Evolutionary conservation across 2,888 invertebrate species (phyloP).

Genomic region (Andricus curvator): DNA sequence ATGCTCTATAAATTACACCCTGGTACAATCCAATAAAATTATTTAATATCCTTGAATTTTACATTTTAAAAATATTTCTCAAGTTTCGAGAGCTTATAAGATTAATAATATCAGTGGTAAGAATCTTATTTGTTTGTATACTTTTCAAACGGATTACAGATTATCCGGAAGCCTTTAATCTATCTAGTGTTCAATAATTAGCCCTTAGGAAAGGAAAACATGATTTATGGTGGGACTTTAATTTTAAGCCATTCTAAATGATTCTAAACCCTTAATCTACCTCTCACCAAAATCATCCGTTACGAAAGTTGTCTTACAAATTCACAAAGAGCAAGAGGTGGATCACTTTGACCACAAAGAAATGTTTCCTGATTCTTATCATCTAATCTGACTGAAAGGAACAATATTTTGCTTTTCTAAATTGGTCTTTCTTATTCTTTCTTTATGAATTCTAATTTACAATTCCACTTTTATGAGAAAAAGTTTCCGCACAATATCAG

Average conservation of each 20-base stretch:
- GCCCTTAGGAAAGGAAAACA: slow-evolving; percentile 5
- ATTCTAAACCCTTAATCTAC: neutral
- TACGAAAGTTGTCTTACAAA: neutral
- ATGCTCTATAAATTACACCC: neutral
- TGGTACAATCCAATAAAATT: no score
- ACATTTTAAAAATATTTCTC: no score
- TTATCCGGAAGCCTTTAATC: slow-evolving; percentile 32
- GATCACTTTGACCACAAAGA: neutral
- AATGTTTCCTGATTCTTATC: neutral
- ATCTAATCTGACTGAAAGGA: neutral
- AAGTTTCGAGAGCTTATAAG: neutral
- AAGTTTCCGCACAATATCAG: neutral
- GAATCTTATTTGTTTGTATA: slow-evolving; percentile 38
- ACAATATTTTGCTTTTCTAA: neutral
- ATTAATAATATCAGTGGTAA: slow-evolving; percentile 32
- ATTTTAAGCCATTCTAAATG: slow-evolving; percentile 12
- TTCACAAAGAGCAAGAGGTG: neutral
- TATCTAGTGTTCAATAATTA: slow-evolving; percentile 35
- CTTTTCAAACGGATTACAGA: slow-evolving; percentile 35
- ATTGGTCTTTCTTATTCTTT: neutral
- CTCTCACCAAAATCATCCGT: neutral
- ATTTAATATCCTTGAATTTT: neutral
- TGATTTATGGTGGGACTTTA: slow-evolving; percentile 35
- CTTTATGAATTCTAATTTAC: neutral
- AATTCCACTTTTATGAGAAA: neutral